Conservation (phyloP, 2,888 invertebrate genomes). For the Busseola fusca region DNA sequence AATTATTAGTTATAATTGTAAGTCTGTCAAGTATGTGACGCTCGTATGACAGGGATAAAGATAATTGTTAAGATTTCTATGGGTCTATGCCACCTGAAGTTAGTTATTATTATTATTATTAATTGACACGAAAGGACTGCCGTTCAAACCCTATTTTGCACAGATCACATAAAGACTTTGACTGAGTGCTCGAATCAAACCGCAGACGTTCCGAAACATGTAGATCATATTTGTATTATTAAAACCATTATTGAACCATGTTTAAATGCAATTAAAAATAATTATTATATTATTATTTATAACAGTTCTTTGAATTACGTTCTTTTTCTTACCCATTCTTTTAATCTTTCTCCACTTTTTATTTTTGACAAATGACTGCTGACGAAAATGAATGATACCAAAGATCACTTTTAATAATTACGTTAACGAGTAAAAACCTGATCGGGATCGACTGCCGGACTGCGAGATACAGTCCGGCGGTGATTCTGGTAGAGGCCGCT, state of each 20-base stretch:
- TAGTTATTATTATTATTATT: too few species aligned
- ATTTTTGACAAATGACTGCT: slow-evolving; percentile 19
- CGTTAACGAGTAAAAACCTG: slow-evolving; percentile 90
- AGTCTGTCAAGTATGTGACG: too few species aligned
- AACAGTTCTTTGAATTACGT: neutral
- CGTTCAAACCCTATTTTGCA: neutral
- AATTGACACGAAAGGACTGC: neutral
- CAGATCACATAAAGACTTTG: neutral
- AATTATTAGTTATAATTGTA: too few species aligned
- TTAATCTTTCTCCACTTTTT: neutral
- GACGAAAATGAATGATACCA: slow-evolving; percentile 69
- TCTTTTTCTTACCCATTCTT: neutral
- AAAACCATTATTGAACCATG: neutral
- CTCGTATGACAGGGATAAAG: too few species aligned
- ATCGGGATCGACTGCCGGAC: slow-evolving; percentile 89
- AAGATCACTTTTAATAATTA: slow-evolving; percentile 86
- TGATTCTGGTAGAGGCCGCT: slow-evolving; percentile 83
- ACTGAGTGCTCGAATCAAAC: neutral
- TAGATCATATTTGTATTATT: neutral
- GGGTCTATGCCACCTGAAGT: too few species aligned
- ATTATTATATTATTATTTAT: neutral
- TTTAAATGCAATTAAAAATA: neutral
- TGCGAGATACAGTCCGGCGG: slow-evolving; percentile 87
- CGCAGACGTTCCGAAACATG: neutral
- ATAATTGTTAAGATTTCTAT: too few species aligned